These are phyloP conservation scores for Merluccius polli DNA, from an alignment of 2,797 vertebrate species.

Conservation along the genomic window DNA sequence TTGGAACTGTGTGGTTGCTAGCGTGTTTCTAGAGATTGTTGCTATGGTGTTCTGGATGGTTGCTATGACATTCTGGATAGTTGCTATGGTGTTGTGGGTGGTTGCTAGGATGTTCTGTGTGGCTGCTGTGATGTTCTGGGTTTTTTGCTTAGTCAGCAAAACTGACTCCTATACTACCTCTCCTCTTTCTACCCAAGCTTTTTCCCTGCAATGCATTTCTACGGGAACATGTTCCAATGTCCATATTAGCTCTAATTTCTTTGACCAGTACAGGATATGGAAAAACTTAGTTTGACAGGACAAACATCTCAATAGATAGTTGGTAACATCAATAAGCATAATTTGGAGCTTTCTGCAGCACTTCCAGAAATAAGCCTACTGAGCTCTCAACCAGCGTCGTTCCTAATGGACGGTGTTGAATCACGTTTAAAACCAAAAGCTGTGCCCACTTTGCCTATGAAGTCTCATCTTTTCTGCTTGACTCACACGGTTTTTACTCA, in stretches of 20 bases:
- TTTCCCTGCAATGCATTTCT: not conserved
- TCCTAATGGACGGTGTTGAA: conserved; percentile 16
- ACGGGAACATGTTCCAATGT: not conserved
- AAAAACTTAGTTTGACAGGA: not conserved
- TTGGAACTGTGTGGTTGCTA: not conserved
- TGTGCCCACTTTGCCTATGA: conserved; percentile 22
- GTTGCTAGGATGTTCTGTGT: not conserved
- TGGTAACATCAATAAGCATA: not conserved
- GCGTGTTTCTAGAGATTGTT: not conserved
- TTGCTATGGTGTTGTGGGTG: not conserved
- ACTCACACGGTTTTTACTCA: conserved; percentile 54
- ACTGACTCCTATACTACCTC: not conserved
- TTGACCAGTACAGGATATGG: not conserved
- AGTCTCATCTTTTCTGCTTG: conserved; percentile 44
- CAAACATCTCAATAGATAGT: not conserved
- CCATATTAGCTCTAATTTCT: not conserved
- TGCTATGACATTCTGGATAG: not conserved
- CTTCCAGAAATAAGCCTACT: not conserved
- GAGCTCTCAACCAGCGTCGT: not conserved
- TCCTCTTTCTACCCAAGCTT: not conserved
- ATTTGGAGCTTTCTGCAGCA: not conserved
- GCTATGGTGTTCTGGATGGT: not conserved
- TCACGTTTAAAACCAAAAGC: conserved; percentile 31
- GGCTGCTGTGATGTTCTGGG: not conserved
- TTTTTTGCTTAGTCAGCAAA: not conserved